Base-by-base conservation (phyloP, 2,113 vertebrate genomes). In the Psettodes erumei region DNA sequence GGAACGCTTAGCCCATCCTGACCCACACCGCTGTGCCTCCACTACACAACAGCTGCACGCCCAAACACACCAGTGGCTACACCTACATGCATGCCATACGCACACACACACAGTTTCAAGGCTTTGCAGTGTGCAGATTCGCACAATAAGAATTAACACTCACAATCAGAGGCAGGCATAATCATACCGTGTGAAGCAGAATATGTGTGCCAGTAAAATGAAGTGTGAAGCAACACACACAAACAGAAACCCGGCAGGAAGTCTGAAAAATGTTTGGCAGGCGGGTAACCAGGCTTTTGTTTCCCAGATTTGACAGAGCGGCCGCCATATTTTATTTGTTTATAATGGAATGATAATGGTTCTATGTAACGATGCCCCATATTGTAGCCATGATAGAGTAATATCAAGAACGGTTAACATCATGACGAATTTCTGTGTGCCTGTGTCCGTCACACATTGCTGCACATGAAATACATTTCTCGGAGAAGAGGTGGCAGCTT, bases 1-100 rank as follows among this genome's bases (percentile, higher is more conserved):
- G 71, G 73, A 88, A 72, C 71, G 40, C 79, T 88, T 83, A 80
- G 86, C 85, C 85, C 81, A 63, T 82, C 70, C 86, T 88, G 88
- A 89, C 86, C 79, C 78, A 37, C 86, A 55, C 51, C 7, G 30
- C 71, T 73, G 69, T 40, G 67, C 58, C 81, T 59, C 50, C 33
- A 19, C 71, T 61, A 77, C 47, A 58, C 33, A 77, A 81, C 78
- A 83, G 88, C 89, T 86, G 77, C 78, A 69, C 23, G 15, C 38
- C 54, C 27, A 13, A 15, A 43, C 28, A 28, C 8, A 19, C 67
- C n/a, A n/a, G n/a, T n/a, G n/a, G n/a, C n/a, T n/a, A 30, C 50
- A 47, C 33, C 25, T 63, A 30, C n/a, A 27, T 40, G 28, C 51
- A 28, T 63, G 73, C 71, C 37, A n/a, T 27, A 59, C 64, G 53